Evolutionary conservation across 2,113 vertebrate genomes (phyloP).

Genomic region (Datnioides undecimradiatus): DNA sequence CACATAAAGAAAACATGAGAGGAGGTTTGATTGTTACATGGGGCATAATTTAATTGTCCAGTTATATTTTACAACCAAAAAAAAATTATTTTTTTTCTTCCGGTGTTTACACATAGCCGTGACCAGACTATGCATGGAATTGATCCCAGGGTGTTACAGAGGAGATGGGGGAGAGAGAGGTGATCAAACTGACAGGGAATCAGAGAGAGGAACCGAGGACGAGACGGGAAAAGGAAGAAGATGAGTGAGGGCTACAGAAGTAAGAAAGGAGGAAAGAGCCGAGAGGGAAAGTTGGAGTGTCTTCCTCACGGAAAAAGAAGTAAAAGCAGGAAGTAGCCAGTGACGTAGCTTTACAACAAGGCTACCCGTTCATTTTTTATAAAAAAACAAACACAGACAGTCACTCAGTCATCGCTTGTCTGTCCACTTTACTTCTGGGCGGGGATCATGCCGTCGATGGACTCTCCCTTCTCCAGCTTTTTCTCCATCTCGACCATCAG

Average conservation of each 20-base stretch:
- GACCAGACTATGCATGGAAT: slow-evolving; percentile 74
- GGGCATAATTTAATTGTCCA: slow-evolving; percentile 82
- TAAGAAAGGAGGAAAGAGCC: slow-evolving; percentile 44
- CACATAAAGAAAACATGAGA: slow-evolving; percentile 24
- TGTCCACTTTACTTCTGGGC: slow-evolving; percentile 92
- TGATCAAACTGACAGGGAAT: slow-evolving; percentile 43
- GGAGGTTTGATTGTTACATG: slow-evolving; percentile 76
- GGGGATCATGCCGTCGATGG: slow-evolving; percentile 95
- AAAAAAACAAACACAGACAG: slow-evolving; percentile 70
- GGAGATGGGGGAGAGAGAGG: slow-evolving; percentile 48
- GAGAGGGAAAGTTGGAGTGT: slow-evolving; percentile 69
- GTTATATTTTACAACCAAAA: slow-evolving; percentile 81
- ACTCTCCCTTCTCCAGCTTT: slow-evolving; percentile 93
- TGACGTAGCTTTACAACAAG: slow-evolving; percentile 68
- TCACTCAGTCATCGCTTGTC: slow-evolving; percentile 57
- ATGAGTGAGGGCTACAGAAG: slow-evolving; percentile 8
- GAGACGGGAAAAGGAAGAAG: slow-evolving; percentile 17
- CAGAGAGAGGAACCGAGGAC: slow-evolving; percentile 31
- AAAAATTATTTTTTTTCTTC: slow-evolving; percentile 39
- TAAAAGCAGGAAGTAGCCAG: slow-evolving; percentile 62
- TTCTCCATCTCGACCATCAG: slow-evolving; percentile 99
- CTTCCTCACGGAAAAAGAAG: slow-evolving; percentile 56
- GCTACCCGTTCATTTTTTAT: slow-evolving; percentile 73
- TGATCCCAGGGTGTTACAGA: slow-evolving; percentile 87
- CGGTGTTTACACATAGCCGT: slow-evolving; percentile 70